A percentile compares a stretch with the other conserved stretches of the same genome.
Conservation (phyloP, 2,888 invertebrate genomes). For the Seladonia tumulorum region DNA sequence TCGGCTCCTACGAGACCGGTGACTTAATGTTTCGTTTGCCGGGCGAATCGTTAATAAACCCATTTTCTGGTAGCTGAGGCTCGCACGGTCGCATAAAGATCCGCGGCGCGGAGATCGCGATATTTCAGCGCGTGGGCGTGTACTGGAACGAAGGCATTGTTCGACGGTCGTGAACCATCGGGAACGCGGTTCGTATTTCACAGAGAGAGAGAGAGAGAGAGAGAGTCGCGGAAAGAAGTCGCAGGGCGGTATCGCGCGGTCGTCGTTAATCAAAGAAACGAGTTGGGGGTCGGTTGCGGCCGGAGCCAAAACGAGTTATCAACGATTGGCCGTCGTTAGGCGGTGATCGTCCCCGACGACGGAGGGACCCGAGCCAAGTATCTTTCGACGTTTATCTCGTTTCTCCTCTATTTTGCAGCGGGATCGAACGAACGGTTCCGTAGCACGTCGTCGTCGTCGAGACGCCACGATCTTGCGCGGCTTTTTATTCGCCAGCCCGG, state of each 20-base stretch:
- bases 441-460: not conserved
- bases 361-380: slow-evolving; percentile 38
- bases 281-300: slow-evolving; percentile 41
- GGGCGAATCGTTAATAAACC: not conserved
- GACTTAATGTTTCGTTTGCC: not conserved
- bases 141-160: slow-evolving; percentile 14
- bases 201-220: not conserved
- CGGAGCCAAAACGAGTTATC: slow-evolving; percentile 70
- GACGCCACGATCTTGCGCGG: slow-evolving; percentile 25
- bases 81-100: not conserved
- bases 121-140: not conserved
- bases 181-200: slow-evolving; percentile 2
- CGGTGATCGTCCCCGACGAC: slow-evolving; percentile 69
- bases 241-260: slow-evolving; percentile 9
- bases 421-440: not conserved
- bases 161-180: slow-evolving; percentile 9
- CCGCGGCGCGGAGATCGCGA: not conserved
- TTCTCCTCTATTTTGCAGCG: not conserved
- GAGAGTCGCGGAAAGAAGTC: not conserved
- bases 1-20: not conserved
- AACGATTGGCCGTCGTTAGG: slow-evolving; percentile 78
- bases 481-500: slow-evolving; percentile 39
- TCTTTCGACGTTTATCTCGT: slow-evolving; percentile 33
- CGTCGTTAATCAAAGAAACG: slow-evolving; percentile 52
- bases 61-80: not conserved